Percentiles rank a stretch among this genome's conserved stretches.
Conservation (phyloP, 1,140 invertebrate genomes). For the Drusus annulatus region DNA sequence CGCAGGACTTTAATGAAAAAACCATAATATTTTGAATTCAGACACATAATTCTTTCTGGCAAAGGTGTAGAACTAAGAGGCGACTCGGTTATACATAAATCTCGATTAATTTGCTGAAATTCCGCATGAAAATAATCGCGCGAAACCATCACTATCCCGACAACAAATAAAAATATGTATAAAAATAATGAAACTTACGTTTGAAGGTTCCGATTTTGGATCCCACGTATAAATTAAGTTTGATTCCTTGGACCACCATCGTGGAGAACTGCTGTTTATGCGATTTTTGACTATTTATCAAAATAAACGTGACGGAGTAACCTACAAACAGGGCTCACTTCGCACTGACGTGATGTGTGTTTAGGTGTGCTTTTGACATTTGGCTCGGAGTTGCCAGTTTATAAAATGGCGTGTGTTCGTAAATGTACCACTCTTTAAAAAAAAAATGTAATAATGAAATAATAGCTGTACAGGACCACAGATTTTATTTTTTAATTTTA, state of each 20-base stretch:
- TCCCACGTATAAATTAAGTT: conserved; percentile 66
- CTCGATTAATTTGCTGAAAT: no score
- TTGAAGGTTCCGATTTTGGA: conserved; percentile 70
- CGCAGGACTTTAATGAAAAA: no score
- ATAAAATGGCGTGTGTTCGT: not conserved
- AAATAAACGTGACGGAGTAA: conserved; percentile 40
- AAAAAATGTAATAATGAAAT: no score
- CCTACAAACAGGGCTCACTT: not conserved
- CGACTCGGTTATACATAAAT: no score
- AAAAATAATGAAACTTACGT: conserved; percentile 67
- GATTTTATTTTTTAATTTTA: no score
- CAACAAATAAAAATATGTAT: no score
- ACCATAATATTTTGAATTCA: no score
- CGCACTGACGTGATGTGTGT: not conserved
- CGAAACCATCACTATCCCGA: no score
- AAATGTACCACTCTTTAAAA: not conserved
- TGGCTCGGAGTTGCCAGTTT: not conserved
- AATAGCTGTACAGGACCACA: no score
- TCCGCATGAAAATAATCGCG: no score
- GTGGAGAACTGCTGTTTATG: conserved; percentile 11
- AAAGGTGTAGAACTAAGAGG: no score
- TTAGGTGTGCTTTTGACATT: conserved; percentile 22
- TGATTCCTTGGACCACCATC: conserved; percentile 61
- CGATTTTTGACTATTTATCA: not conserved
- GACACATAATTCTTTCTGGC: no score